phyloP scores from a whole-genome alignment of 2,888 invertebrate species.

The Lepidochitona cinerea region DNA sequence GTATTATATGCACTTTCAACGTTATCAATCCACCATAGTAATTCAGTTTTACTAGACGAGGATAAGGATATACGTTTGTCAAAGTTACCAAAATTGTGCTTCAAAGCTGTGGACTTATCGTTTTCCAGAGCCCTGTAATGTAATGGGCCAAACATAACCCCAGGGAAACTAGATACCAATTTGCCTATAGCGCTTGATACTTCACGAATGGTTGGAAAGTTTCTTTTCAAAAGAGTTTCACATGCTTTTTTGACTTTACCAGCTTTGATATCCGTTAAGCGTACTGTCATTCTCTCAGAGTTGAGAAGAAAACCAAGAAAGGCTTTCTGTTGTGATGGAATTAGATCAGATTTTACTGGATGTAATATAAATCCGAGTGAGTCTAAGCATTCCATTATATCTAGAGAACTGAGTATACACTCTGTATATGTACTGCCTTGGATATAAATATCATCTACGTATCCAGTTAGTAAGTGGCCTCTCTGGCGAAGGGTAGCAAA shows the following conservation, averaged over 20 bases:
- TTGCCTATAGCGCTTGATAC: conserved; percentile 27
- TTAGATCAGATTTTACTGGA: conserved; percentile 19
- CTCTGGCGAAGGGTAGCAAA: background rate
- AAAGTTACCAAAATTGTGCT: conserved; percentile 22
- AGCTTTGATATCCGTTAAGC: conserved; percentile 13
- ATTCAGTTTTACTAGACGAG: background rate
- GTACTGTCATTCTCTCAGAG: conserved; percentile 13
- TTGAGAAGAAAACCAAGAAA: background rate
- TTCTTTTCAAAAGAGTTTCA: conserved; percentile 2
- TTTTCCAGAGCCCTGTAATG: conserved; percentile 30
- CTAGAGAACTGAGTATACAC: conserved; percentile 13
- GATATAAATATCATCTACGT: conserved; percentile 26
- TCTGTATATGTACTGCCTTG: conserved; percentile 8
- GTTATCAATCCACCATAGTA: conserved; percentile 29
- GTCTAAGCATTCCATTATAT: conserved; percentile 14
- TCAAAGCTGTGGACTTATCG: conserved; percentile 24
- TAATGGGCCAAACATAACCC: conserved; percentile 26
- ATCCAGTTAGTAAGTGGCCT: conserved; percentile 6
- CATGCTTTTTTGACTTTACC: conserved; percentile 13
- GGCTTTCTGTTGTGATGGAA: conserved; percentile 7
- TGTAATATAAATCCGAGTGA: conserved; percentile 21
- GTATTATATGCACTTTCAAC: background rate
- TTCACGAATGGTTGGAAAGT: conserved; percentile 14
- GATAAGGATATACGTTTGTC: conserved; percentile 13
- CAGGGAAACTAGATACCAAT: conserved; percentile 26